Percentiles rank a stretch among this genome's conserved stretches.
These are phyloP conservation scores for Tenualosa ilisha DNA, from an alignment of 2,797 vertebrate species.

Conservation along the genomic window DNA sequence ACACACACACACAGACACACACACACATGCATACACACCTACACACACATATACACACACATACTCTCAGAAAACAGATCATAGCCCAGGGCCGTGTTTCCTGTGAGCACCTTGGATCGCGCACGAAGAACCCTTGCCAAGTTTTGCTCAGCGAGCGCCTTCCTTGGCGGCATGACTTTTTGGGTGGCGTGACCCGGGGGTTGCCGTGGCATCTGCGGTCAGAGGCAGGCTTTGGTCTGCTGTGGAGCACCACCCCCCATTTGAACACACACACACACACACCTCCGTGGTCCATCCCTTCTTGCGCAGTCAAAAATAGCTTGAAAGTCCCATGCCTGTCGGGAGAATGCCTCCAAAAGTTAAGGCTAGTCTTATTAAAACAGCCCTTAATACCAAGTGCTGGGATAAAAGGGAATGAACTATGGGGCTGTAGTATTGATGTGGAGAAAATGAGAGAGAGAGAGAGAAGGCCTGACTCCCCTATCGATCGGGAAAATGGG, in stretches of 20 bases:
- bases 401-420: slow-evolving; percentile 70
- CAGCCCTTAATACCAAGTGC: slow-evolving; percentile 55
- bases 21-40: not conserved
- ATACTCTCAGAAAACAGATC: slow-evolving; percentile 32
- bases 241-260: slow-evolving; percentile 47
- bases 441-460: slow-evolving; percentile 68
- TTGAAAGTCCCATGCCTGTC: slow-evolving; percentile 47
- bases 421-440: slow-evolving; percentile 69
- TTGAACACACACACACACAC: slow-evolving; percentile 35
- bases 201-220: slow-evolving; percentile 35
- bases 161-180: slow-evolving; percentile 35
- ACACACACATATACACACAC: slow-evolving; percentile 30
- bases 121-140: slow-evolving; percentile 64
- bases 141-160: slow-evolving; percentile 35
- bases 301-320: slow-evolving; percentile 52
- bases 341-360: slow-evolving; percentile 54
- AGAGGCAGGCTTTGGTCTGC: slow-evolving; percentile 47
- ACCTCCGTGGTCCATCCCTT: slow-evolving; percentile 48
- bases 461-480: slow-evolving; percentile 56
- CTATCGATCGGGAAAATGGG: slow-evolving; percentile 69
- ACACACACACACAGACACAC: not conserved
- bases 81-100: slow-evolving; percentile 62
- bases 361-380: slow-evolving; percentile 57
- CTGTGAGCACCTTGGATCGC: slow-evolving; percentile 66
- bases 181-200: slow-evolving; percentile 42